Conservation (phyloP, 1,140 invertebrate species). For the Heterodera schachtii region DNA sequence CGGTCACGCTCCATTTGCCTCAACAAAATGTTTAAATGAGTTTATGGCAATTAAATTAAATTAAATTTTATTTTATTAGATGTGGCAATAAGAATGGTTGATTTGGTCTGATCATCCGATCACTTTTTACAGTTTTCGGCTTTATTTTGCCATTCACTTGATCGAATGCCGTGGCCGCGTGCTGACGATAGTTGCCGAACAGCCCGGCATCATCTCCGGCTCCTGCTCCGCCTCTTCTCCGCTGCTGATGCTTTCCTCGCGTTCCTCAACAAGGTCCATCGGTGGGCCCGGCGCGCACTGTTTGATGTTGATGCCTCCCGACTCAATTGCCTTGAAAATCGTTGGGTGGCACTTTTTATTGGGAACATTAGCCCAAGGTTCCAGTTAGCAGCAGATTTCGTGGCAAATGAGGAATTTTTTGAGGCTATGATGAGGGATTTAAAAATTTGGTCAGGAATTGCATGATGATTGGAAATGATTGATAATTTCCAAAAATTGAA, state of each 20-base stretch:
- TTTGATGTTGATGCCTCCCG: constrained; percentile 55
- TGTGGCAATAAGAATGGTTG: no score
- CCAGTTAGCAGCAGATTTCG: no score
- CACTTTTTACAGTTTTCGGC: no score
- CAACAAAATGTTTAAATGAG: constrained; percentile 1
- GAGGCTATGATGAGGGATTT: no score
- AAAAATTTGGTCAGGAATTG: no score
- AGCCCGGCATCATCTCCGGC: constrained; percentile 30
- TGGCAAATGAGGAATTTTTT: no score
- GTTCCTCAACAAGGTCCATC: constrained; percentile 63
- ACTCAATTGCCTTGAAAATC: constrained; percentile 53
- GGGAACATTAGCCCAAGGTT: no score
- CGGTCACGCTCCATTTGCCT: constrained; percentile 33
- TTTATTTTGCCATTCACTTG: not conserved
- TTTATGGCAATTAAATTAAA: not conserved
- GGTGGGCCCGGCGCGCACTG: constrained; percentile 64
- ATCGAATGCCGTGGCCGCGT: constrained; percentile 39
- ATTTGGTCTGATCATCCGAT: no score
- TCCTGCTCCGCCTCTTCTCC: constrained; percentile 14
- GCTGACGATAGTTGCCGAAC: constrained; percentile 38
- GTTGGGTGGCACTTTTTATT: no score
- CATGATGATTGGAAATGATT: no score
- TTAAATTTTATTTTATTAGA: no score
- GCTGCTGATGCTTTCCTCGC: constrained; percentile 31
- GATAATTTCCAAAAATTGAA: not conserved